These are phyloP conservation scores for Agrilus mali DNA, from an alignment of 2,888 invertebrate species.

Conservation along the genomic window DNA sequence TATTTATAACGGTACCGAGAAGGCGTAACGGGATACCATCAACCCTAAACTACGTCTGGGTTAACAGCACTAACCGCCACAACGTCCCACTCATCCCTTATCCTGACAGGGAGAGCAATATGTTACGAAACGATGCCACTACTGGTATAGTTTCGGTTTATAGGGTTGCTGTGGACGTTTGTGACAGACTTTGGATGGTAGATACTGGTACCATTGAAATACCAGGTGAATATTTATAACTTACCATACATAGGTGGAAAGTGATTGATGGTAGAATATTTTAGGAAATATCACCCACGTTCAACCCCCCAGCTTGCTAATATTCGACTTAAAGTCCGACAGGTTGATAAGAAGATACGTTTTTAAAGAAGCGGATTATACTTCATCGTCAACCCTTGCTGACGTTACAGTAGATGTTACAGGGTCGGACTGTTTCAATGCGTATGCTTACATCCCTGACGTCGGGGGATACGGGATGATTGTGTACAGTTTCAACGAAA, in stretches of 20 bases:
- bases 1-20: conserved; percentile 62
- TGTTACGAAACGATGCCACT: conserved; percentile 30
- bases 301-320: conserved; percentile 48
- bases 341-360: conserved; percentile 43
- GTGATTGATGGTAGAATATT: conserved; percentile 7
- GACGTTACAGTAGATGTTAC: conserved; percentile 57
- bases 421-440: conserved; percentile 43
- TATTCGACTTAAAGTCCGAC: conserved; percentile 54
- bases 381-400: conserved; percentile 42
- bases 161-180: conserved; percentile 55
- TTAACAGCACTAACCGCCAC: conserved; percentile 23
- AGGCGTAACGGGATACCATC: conserved; percentile 46
- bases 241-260: neutral
- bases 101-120: conserved; percentile 46
- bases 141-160: conserved; percentile 51
- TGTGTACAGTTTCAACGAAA: conserved; percentile 43
- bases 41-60: conserved; percentile 34
- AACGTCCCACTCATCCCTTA: conserved; percentile 45
- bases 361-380: conserved; percentile 37
- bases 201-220: conserved; percentile 63
- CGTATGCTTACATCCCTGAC: conserved; percentile 62
- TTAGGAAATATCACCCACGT: conserved; percentile 37
- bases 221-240: conserved; percentile 34
- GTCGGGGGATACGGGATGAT: conserved; percentile 47
- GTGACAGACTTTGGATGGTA: conserved; percentile 66